Conservation (phyloP, 2,888 invertebrate species). For the Busseola fusca region DNA sequence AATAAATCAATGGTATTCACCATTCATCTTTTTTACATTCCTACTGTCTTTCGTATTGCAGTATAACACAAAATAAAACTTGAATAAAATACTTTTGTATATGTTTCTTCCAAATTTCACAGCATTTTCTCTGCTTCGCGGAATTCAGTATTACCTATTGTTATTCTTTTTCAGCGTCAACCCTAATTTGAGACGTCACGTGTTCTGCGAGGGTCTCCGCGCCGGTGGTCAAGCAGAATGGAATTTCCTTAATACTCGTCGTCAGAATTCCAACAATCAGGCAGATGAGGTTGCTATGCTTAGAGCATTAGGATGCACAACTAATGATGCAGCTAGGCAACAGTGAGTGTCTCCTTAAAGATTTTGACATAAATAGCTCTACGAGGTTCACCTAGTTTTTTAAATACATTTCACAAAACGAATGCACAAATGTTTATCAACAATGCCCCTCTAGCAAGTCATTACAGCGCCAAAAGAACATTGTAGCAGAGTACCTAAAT, state of each 20-base stretch:
- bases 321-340: constrained; percentile 72
- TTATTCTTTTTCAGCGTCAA: constrained; percentile 80
- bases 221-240: constrained; percentile 90
- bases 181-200: constrained; percentile 89
- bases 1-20: background rate
- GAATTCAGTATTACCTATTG: background rate
- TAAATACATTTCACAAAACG: background rate
- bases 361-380: background rate
- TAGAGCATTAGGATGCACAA: constrained; percentile 86
- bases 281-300: constrained; percentile 84
- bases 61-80: background rate
- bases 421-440: background rate
- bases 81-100: no score
- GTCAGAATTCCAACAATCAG: constrained; percentile 78
- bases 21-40: background rate
- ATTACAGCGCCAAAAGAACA: background rate
- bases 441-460: background rate
- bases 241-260: constrained; percentile 84
- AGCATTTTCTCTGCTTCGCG: background rate
- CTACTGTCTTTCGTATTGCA: background rate
- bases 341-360: constrained; percentile 69
- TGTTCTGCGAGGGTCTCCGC: constrained; percentile 90
- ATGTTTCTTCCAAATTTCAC: background rate
- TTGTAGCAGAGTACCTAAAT: background rate
- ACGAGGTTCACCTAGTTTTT: background rate